Conservation (phyloP, 1,140 invertebrate genomes). For the Cyclina sinensis region DNA sequence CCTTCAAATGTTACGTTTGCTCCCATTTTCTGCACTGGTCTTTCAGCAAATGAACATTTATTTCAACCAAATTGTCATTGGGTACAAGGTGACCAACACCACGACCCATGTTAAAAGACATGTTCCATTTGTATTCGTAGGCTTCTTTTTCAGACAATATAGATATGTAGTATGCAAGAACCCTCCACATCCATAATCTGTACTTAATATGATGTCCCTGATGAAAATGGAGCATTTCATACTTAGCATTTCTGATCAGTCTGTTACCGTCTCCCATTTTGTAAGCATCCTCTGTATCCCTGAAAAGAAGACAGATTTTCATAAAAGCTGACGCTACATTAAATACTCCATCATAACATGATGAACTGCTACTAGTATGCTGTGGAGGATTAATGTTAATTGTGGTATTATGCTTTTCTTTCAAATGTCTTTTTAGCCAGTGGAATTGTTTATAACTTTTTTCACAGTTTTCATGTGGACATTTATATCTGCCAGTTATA, state of each 20-base stretch:
- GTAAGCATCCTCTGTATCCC: conserved; percentile 62
- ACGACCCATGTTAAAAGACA: not conserved
- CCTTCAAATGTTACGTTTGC: no score
- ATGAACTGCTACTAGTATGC: not conserved
- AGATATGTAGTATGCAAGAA: conserved; percentile 9
- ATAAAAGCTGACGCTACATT: not conserved
- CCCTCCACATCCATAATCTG: conserved; percentile 47
- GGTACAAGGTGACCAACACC: conserved; percentile 63
- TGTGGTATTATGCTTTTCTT: not conserved
- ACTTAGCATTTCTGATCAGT: conserved; percentile 65
- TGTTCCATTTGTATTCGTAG: conserved; percentile 64
- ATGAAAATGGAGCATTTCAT: conserved; percentile 49
- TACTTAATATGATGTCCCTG: conserved; percentile 51
- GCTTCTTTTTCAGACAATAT: conserved; percentile 17
- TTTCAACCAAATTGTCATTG: conserved; percentile 64
- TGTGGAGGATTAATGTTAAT: not conserved
- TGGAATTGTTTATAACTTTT: not conserved
- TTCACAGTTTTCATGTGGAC: not conserved
- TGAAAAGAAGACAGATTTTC: not conserved
- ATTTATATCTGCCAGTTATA: not conserved
- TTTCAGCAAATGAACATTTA: conserved; percentile 28
- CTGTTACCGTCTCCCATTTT: conserved; percentile 66
- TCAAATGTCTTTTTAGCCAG: not conserved
- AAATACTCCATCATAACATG: not conserved
- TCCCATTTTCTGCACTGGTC: no score